Percentiles rank a stretch among this genome's conserved stretches.
phyloP scores from a whole-genome alignment of 1,140 invertebrate species.

The Heliconius congener region DNA sequence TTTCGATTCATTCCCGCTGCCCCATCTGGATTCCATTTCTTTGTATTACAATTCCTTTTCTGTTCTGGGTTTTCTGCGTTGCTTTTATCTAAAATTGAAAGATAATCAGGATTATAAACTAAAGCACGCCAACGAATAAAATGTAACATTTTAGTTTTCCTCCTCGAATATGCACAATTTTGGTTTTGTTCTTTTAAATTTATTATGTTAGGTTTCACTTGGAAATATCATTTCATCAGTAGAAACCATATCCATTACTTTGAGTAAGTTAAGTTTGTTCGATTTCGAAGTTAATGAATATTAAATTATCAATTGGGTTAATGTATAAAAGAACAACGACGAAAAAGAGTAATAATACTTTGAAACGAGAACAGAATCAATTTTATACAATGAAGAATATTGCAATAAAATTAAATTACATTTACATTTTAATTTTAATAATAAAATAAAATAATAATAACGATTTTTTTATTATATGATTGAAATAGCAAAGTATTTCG shows the following conservation, averaged over 20 bases:
- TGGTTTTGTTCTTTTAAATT: background rate
- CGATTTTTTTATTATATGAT: no score
- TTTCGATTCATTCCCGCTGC: slow-evolving; percentile 29
- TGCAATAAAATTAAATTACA: no score
- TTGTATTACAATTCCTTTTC: slow-evolving; percentile 40
- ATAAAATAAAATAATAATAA: no score
- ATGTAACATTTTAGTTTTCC: background rate
- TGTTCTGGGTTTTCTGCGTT: slow-evolving; percentile 34
- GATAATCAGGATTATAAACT: slow-evolving; percentile 1
- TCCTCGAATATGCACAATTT: background rate
- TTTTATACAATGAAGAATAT: no score
- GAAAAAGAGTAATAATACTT: no score
- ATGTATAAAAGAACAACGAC: background rate
- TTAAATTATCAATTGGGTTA: background rate
- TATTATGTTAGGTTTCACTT: no score
- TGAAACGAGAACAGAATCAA: no score
- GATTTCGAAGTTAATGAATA: background rate
- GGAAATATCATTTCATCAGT: no score
- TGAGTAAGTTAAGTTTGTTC: background rate
- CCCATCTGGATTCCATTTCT: slow-evolving; percentile 40
- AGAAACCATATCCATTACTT: background rate
- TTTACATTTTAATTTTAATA: no score
- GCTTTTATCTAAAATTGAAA: slow-evolving; percentile 31
- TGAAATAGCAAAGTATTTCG: no score
- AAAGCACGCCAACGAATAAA: background rate